Conservation (phyloP, 2,113 vertebrate species). For the Climacteris rufus region DNA sequence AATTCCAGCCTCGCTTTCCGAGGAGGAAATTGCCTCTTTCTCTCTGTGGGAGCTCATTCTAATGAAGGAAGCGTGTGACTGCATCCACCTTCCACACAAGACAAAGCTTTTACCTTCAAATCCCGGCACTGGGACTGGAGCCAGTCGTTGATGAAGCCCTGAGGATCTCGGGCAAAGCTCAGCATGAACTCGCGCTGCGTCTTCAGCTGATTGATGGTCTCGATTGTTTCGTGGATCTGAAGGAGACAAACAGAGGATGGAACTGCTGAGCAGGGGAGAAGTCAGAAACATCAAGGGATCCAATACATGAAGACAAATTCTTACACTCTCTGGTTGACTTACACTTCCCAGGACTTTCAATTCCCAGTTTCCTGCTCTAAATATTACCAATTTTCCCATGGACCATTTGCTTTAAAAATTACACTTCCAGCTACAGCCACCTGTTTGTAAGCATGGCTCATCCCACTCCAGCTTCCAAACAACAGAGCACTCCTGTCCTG, state of each 20-base stretch:
- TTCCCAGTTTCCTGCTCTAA: background rate
- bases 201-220: constrained; percentile 99
- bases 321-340: background rate
- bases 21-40: background rate
- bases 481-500: background rate
- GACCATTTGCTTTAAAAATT: background rate
- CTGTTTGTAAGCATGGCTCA: rapidly evolving
- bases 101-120: constrained; percentile 83
- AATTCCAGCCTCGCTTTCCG: background rate
- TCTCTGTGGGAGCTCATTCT: background rate
- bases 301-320: background rate
- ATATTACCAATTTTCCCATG: background rate
- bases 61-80: background rate
- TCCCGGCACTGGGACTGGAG: constrained; percentile 98
- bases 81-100: background rate
- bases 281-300: background rate
- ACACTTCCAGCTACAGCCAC: background rate
- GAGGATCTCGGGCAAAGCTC: constrained; percentile 96
- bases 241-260: background rate
- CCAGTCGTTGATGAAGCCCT: constrained; percentile 99
- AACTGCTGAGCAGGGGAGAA: background rate
- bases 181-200: constrained; percentile 99
- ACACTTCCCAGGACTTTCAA: background rate
- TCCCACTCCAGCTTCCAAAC: background rate
- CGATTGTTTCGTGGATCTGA: constrained; percentile 98